These are phyloP conservation scores for Dryocosmus kuriphilus DNA, from an alignment of 2,888 invertebrate species.

Conservation along the genomic window DNA sequence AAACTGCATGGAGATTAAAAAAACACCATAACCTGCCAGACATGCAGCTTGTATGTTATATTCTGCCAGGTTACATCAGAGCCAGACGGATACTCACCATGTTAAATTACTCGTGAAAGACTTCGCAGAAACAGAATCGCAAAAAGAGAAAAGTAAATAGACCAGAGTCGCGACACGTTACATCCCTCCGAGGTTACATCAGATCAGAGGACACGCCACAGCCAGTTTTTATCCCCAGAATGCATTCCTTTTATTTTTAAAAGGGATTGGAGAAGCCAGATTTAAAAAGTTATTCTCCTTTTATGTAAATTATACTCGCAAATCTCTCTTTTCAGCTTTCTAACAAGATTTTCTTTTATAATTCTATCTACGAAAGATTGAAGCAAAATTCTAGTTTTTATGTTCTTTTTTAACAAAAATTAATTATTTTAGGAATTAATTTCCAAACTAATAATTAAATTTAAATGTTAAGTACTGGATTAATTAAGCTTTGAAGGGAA, in stretches of 20 bases:
- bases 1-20: too few relatives aligned
- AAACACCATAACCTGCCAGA: not conserved
- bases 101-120: conserved; percentile 32
- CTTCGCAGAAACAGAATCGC: conserved; percentile 15
- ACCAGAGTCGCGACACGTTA: conserved; percentile 16
- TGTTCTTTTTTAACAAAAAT: too few relatives aligned
- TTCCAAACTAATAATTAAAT: not conserved
- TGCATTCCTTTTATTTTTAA: not conserved
- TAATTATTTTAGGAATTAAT: not conserved
- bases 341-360: not conserved
- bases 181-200: conserved; percentile 12
- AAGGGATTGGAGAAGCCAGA: not conserved
- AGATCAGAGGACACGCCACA: not conserved
- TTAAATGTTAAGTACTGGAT: too few relatives aligned
- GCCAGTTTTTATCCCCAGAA: conserved; percentile 19
- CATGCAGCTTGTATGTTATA: not conserved
- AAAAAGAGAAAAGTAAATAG: conserved; percentile 28
- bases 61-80: conserved; percentile 18
- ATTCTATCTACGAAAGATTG: not conserved
- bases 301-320: not conserved
- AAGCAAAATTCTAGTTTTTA: too few relatives aligned
- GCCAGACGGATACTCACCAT: conserved; percentile 23
- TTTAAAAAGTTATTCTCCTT: not conserved
- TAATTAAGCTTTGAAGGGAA: too few relatives aligned
- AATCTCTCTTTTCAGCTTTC: not conserved